These are phyloP conservation scores for Sturnus vulgaris DNA, from an alignment of 2,113 vertebrate genomes.

Conservation along the genomic window DNA sequence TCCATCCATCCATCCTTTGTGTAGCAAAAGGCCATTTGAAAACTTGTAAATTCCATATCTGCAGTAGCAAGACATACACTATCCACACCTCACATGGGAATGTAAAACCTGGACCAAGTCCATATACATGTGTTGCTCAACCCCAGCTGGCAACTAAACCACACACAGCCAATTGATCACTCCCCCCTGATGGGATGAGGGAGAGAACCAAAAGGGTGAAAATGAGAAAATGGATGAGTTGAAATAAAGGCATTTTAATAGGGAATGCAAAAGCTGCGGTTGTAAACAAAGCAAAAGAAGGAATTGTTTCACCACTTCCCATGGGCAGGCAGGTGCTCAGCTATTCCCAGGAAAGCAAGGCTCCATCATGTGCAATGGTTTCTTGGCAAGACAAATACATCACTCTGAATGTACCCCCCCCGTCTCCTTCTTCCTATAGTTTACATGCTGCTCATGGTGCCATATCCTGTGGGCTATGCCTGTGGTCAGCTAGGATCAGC, in stretches of 20 bases:
- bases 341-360: background rate
- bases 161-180: background rate
- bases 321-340: background rate
- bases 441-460: background rate
- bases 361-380: background rate
- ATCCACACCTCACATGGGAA: background rate
- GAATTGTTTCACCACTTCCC: background rate
- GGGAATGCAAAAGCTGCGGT: background rate
- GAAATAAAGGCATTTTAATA: background rate
- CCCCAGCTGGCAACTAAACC: background rate
- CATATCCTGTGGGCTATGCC: too few species aligned
- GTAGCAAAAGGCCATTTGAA: background rate
- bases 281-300: background rate
- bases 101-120: background rate
- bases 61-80: background rate
- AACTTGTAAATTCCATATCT: background rate
- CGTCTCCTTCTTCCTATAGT: background rate
- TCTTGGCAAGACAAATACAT: background rate
- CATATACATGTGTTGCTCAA: background rate
- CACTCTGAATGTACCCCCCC: accelerated
- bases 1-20: background rate
- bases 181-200: background rate
- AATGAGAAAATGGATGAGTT: background rate
- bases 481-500: background rate
- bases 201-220: background rate